Percentiles rank a stretch among this genome's conserved stretches.
phyloP scores from a whole-genome alignment of 1,140 invertebrate species.

The Pectinophora gossypiella region DNA sequence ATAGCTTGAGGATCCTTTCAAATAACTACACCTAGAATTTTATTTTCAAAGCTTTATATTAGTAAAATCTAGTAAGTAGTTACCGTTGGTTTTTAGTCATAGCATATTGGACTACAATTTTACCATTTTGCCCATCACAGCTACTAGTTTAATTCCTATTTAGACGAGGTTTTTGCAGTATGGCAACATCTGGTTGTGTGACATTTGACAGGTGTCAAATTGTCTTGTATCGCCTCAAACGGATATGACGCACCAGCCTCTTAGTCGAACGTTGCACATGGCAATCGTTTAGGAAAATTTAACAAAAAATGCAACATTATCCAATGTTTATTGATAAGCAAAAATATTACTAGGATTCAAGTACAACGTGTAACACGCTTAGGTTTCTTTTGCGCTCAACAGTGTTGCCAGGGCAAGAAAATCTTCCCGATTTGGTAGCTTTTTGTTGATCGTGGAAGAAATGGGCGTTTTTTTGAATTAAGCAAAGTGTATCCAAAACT shows the following conservation, averaged over 20 bases:
- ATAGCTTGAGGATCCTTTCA: too few relatives aligned
- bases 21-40: too few relatives aligned
- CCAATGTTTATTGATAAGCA: conserved; percentile 57
- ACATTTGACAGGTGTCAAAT: not conserved
- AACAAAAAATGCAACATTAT: conserved; percentile 39
- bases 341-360: conserved; percentile 50
- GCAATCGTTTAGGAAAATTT: not conserved
- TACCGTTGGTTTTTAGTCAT: not conserved
- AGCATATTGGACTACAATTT: too few relatives aligned
- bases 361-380: conserved; percentile 35
- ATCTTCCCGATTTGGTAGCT: conserved; percentile 15
- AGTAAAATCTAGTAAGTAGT: too few relatives aligned
- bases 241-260: not conserved
- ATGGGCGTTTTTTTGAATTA: conserved; percentile 36
- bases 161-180: conserved; percentile 1
- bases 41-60: too few relatives aligned
- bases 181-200: not conserved
- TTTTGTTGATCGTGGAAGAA: conserved; percentile 3
- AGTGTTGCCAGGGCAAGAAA: conserved; percentile 20
- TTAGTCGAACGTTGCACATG: not conserved
- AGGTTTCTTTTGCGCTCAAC: conserved; percentile 13
- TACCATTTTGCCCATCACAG: not conserved
- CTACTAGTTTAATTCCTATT: not conserved
- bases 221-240: not conserved
- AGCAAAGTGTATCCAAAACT: conserved; percentile 62